A percentile compares a stretch with the other conserved stretches of the same genome.
Conservation (phyloP, 2,113 vertebrate genomes). For the Agelaius tricolor region DNA sequence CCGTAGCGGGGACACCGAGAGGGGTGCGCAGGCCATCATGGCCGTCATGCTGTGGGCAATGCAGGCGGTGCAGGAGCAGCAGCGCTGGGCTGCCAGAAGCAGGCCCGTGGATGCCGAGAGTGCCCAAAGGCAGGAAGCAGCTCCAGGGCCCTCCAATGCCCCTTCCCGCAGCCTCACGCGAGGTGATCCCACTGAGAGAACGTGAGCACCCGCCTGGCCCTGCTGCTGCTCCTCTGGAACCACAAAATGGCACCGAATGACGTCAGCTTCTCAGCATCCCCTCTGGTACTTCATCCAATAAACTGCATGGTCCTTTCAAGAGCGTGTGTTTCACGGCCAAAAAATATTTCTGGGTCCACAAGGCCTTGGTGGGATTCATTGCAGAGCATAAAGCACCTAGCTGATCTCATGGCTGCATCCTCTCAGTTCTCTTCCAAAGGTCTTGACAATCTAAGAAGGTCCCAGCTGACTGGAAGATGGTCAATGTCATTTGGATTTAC, state of each 20-base stretch:
- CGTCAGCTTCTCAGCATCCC: not conserved
- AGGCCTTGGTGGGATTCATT: not conserved
- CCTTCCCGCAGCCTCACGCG: accelerated
- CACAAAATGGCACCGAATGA: not conserved
- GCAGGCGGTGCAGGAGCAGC: accelerated
- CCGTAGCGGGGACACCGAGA: accelerated
- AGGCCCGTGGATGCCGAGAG: accelerated
- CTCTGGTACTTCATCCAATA: not conserved
- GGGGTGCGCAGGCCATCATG: accelerated
- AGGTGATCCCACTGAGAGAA: not conserved
- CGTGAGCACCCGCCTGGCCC: accelerated
- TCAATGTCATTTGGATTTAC: not conserved
- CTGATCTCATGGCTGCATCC: not conserved
- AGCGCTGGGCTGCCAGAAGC: not conserved
- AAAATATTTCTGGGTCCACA: not conserved
- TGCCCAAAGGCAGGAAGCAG: accelerated
- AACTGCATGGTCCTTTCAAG: not conserved
- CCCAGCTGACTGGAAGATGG: not conserved
- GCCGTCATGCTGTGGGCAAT: accelerated
- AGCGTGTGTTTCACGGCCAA: accelerated
- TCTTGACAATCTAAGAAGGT: not conserved
- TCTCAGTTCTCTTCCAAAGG: not conserved
- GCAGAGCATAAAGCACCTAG: not conserved
- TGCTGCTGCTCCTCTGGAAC: not conserved
- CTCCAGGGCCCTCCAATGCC: not conserved